Evolutionary conservation across 2,888 invertebrate species (phyloP).

Genomic region (Drosophila rellima): DNA sequence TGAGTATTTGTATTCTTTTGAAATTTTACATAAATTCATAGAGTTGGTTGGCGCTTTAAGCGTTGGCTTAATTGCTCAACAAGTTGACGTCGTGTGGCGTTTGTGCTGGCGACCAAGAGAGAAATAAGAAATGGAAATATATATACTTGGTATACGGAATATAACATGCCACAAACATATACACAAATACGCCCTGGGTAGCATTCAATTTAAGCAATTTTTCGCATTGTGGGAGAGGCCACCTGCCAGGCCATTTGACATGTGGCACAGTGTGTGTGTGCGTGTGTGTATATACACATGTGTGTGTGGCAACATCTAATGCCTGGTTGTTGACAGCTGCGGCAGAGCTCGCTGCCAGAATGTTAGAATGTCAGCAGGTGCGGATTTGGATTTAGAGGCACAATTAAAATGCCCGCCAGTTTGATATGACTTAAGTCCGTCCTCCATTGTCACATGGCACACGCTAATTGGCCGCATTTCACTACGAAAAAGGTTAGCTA

Average conservation of each 20-base stretch:
- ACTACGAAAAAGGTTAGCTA: slow-evolving; percentile 41
- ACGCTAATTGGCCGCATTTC: slow-evolving; percentile 43
- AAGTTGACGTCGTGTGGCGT: slow-evolving; percentile 69
- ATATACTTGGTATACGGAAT: background rate
- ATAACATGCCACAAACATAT: slow-evolving; percentile 6
- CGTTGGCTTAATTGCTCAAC: slow-evolving; percentile 75
- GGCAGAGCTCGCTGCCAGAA: background rate
- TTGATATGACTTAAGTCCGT: slow-evolving; percentile 43
- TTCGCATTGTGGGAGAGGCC: slow-evolving; percentile 31
- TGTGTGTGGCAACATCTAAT: slow-evolving; percentile 15
- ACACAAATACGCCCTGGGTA: background rate
- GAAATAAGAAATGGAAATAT: slow-evolving; percentile 7
- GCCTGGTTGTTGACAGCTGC: slow-evolving; percentile 25
- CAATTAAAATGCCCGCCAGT: slow-evolving; percentile 47
- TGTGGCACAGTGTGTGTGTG: slow-evolving; percentile 15
- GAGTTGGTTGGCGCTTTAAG: slow-evolving; percentile 43
- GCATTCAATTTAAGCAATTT: slow-evolving; percentile 43
- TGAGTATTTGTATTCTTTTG: slow-evolving; percentile 44
- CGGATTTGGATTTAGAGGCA: slow-evolving; percentile 36
- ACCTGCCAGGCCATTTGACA: slow-evolving; percentile 51
- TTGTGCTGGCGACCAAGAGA: background rate
- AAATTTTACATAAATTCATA: slow-evolving; percentile 61
- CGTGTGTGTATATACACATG: slow-evolving; percentile 5
- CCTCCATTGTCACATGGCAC: slow-evolving; percentile 19
- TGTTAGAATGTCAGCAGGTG: slow-evolving; percentile 24